Conservation (phyloP, 2,888 invertebrate species). For the Pantelozetes paolii region DNA sequence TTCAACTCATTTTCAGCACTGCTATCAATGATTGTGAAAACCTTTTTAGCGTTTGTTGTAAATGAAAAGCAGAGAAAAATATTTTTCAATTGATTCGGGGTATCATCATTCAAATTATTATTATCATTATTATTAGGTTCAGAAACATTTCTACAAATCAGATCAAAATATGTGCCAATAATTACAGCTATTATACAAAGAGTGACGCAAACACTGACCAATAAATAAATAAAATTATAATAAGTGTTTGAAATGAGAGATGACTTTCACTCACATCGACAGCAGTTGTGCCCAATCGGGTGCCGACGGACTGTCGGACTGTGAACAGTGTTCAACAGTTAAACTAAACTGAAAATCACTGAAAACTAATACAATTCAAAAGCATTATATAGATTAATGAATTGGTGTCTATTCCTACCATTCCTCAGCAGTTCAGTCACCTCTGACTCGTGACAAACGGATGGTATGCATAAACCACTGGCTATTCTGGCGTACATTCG, state of each 20-base stretch:
- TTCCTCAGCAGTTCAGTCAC: conserved; percentile 18
- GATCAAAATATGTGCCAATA: too few relatives aligned
- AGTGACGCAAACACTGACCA: background rate
- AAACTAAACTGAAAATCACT: background rate
- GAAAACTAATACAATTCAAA: background rate
- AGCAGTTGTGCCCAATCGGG: conserved; percentile 2
- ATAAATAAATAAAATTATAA: background rate
- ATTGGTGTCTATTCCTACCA: background rate
- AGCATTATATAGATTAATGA: too few relatives aligned
- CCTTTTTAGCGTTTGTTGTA: background rate
- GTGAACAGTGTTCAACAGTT: conserved; percentile 11
- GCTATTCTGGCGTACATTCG: conserved; percentile 27
- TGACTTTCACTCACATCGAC: background rate
- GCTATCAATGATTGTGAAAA: conserved; percentile 16
- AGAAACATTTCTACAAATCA: too few relatives aligned
- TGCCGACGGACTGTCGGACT: background rate
- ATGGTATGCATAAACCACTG: conserved; percentile 33
- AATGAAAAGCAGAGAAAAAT: conserved; percentile 27
- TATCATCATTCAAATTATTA: background rate
- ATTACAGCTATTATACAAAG: too few relatives aligned
- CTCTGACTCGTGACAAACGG: conserved; percentile 23
- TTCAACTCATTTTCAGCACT: conserved; percentile 19
- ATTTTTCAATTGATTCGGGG: background rate
- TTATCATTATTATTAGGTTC: background rate
- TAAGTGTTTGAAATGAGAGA: background rate